Evolutionary conservation across 2,888 invertebrate species (phyloP).

Genomic region (Andrena praecox): DNA sequence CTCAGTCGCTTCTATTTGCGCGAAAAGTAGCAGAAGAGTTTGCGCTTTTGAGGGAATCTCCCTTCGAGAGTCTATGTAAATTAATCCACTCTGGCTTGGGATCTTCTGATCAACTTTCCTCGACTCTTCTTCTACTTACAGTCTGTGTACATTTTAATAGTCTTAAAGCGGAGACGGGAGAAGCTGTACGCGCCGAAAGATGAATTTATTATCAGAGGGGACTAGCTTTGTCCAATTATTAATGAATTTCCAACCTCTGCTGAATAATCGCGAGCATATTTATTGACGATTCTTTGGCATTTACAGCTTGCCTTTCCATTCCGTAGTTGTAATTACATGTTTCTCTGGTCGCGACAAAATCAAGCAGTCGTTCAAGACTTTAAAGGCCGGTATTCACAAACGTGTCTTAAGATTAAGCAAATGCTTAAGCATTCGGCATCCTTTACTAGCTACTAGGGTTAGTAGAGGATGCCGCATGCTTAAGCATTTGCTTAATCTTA

Average conservation of each 20-base stretch:
- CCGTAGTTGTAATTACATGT: conserved; percentile 20
- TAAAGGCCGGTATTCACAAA: too few species aligned
- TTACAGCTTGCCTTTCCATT: neutral
- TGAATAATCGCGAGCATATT: too few species aligned
- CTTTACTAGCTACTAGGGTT: too few species aligned
- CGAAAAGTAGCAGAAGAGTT: conserved; percentile 42
- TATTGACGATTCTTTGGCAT: neutral
- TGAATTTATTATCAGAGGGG: neutral
- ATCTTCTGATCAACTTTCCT: too few species aligned
- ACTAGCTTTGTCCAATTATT: neutral
- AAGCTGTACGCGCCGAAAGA: neutral
- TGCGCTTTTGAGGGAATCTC: neutral
- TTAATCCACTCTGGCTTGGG: neutral
- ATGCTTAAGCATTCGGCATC: too few species aligned
- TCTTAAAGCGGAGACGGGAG: conserved; percentile 1
- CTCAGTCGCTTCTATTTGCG: neutral
- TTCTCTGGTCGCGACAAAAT: neutral
- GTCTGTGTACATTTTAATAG: conserved; percentile 13
- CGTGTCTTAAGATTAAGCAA: too few species aligned
- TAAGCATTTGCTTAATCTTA: too few species aligned
- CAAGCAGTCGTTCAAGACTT: neutral
- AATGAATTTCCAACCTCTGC: too few species aligned
- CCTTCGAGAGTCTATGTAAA: neutral
- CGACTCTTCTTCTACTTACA: conserved; percentile 43
- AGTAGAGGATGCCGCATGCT: too few species aligned